These are phyloP conservation scores for Plectus sambesii DNA, from an alignment of 1,140 invertebrate genomes.

Conservation along the genomic window DNA sequence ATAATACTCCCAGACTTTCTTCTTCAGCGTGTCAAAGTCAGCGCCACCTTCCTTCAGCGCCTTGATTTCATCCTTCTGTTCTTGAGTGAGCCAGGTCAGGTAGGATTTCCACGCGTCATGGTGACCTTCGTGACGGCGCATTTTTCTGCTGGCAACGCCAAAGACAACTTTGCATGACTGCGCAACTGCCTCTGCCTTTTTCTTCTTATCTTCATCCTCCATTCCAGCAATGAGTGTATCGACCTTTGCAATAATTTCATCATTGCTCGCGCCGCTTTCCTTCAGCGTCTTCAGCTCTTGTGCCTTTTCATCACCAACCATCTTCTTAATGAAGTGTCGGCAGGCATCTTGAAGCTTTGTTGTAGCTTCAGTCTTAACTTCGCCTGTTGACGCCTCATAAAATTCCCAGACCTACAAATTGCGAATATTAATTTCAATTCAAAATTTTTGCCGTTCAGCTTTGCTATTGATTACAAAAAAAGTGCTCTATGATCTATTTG, in stretches of 20 bases:
- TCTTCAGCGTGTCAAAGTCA: background rate
- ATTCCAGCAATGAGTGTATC: conserved; percentile 19
- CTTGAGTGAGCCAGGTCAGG: background rate
- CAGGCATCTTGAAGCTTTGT: conserved; percentile 18
- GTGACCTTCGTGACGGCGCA: too few species aligned
- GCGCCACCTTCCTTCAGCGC: conserved; percentile 25
- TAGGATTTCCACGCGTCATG: too few species aligned
- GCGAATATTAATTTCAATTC: too few species aligned
- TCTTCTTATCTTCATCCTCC: conserved; percentile 29
- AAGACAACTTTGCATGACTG: conserved; percentile 23
- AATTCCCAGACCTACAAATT: too few species aligned
- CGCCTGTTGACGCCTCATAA: too few species aligned
- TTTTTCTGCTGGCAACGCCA: too few species aligned
- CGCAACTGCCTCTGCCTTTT: conserved; percentile 15
- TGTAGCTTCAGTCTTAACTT: conserved; percentile 15
- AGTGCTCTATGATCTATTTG: too few species aligned
- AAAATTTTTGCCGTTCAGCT: too few species aligned
- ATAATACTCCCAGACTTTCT: conserved; percentile 10
- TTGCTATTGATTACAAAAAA: too few species aligned
- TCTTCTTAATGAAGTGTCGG: conserved; percentile 22
- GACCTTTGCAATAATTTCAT: conserved; percentile 22
- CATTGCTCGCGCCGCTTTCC: conserved; percentile 19
- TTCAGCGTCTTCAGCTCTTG: conserved; percentile 28
- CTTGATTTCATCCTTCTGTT: conserved; percentile 24
- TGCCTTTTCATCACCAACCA: conserved; percentile 31